Base-by-base conservation (phyloP, 2,113 vertebrate genomes). In the Micromys minutus region DNA sequence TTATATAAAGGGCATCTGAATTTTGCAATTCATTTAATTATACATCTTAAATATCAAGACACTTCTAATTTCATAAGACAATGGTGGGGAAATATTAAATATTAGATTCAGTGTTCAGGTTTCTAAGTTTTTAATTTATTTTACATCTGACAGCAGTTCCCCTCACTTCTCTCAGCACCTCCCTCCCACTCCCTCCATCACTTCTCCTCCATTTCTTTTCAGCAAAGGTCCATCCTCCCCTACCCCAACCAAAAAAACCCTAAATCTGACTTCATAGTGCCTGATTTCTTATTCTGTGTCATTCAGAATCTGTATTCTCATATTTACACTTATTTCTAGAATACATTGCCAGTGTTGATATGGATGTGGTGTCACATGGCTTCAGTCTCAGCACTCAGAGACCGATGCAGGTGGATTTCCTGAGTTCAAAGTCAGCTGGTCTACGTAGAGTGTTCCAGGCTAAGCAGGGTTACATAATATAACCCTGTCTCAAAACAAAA, bases 211-310 rank as follows among this genome's bases (percentile, higher is more conserved):
- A 29, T 29, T 63, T 63, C 61, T 63, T 26, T 63, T 63, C 24
- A 29, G 61, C 61, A 63, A 63, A 63, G 26, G 26, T 7, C 26
- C 26, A 63, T 8, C 24, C 9, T 63, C 61, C 8, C 63, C 63
- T 31, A 4, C 29, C 63, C 63, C 17, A 57, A 16, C 55, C 55
- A 85, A 84, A 95, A 2, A 39, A 3, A 77, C 42, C 24, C 55
- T 50, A 79, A 97, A 96, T 39, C 55, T 83, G 59, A 79, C 72
- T 79, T 92, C 67, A 79, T 39, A 94, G 63, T 83, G 24, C 24
- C 13, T 89, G 59, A 87, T 94, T 17, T 87, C 94, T 94, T 67
- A 85, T 15, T 55, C 63, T 89, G 0, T 61, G 21, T 95, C 1
- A 7, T 76, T 89, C 22, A 52, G 67, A 75, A 87, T 93, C 26